Percentiles rank a stretch among this genome's conserved stretches.
These are phyloP conservation scores for Xenops minutus DNA, from an alignment of 2,797 vertebrate genomes.

Conservation along the genomic window DNA sequence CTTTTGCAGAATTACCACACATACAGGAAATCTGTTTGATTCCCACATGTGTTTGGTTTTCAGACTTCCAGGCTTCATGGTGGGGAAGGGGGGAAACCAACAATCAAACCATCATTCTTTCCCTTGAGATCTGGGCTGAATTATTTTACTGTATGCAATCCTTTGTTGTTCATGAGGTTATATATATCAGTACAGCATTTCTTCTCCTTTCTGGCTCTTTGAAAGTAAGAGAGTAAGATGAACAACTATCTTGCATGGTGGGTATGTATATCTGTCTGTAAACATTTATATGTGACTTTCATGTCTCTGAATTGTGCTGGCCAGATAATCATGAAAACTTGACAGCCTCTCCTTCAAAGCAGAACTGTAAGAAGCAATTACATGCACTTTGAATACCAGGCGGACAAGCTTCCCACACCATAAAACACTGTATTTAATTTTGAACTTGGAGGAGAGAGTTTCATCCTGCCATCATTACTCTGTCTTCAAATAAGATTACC, in stretches of 20 bases:
- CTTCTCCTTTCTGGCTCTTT: background rate
- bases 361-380: background rate
- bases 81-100: background rate
- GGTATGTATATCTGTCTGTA: background rate
- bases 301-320: slow-evolving; percentile 8
- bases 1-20: background rate
- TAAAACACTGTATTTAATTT: background rate
- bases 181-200: background rate
- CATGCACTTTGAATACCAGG: slow-evolving; percentile 12
- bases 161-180: background rate
- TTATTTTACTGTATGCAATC: background rate
- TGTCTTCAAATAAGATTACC: background rate
- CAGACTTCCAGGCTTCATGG: slow-evolving; percentile 5
- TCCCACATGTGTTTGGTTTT: slow-evolving; percentile 4
- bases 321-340: background rate
- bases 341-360: slow-evolving; percentile 31
- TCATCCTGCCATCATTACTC: background rate
- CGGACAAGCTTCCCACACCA: background rate
- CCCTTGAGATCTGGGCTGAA: background rate
- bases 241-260: background rate
- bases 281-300: background rate
- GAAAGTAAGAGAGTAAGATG: background rate
- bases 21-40: background rate
- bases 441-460: background rate
- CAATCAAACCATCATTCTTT: background rate